A percentile compares a stretch with the other conserved stretches of the same genome.
Conservation (phyloP, 30 jellyfish, hydroid and myxozoan species). For the Turritopsis dohrnii region DNA sequence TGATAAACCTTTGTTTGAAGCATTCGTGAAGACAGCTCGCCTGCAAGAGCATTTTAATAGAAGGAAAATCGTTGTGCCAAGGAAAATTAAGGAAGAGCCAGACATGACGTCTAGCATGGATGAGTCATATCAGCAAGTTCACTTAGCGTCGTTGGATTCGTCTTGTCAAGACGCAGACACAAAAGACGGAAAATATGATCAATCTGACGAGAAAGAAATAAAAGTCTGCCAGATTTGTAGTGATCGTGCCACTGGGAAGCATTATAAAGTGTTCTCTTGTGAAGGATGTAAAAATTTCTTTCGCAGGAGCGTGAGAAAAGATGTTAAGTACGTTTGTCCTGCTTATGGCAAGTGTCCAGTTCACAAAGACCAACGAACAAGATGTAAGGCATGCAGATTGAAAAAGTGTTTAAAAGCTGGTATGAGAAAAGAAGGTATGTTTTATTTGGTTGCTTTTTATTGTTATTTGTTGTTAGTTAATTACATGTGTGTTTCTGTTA, state of each 20-base stretch:
- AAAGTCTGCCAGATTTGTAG: conserved; percentile 75
- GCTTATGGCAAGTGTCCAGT: conserved; percentile 96
- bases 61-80: neutral
- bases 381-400: conserved; percentile 94
- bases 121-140: neutral
- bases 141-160: neutral
- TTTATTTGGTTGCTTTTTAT: neutral
- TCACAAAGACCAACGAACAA: conserved; percentile 83
- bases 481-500: too few species aligned
- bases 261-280: conserved; percentile 86
- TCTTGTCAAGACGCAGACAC: neutral
- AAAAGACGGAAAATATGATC: neutral
- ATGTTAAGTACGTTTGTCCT: conserved; percentile 80
- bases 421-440: conserved; percentile 89
- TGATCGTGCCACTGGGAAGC: conserved; percentile 89
- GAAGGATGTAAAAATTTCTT: conserved; percentile 96
- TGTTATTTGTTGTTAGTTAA: too few species aligned
- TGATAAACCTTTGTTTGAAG: neutral
- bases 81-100: neutral
- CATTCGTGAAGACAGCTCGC: neutral
- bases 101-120: neutral
- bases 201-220: conserved; percentile 21
- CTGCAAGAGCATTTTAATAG: neutral
- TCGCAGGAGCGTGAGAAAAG: conserved; percentile 90
- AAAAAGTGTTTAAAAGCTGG: conserved; percentile 84